Evolutionary conservation across 2,113 vertebrate genomes (phyloP).

Genomic region (Bujurquina vittata): DNA sequence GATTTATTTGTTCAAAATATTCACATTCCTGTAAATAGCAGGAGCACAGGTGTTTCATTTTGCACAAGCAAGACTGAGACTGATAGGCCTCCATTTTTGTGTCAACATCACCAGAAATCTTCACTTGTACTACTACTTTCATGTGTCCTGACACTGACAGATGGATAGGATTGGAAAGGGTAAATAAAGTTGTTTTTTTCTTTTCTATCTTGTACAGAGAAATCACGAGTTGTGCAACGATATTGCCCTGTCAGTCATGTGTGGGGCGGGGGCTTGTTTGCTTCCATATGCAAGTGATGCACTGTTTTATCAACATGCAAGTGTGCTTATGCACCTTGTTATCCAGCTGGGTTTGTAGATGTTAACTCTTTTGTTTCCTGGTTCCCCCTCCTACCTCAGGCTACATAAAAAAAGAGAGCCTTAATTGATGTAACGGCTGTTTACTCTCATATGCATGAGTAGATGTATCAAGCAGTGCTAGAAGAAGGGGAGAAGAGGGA

Average conservation of each 20-base stretch:
- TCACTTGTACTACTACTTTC: constrained; percentile 21
- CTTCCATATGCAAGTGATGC: constrained; percentile 35
- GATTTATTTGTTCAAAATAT: constrained; percentile 22
- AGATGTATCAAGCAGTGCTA: constrained; percentile 30
- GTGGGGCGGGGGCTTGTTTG: background rate
- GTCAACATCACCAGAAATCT: constrained; percentile 11
- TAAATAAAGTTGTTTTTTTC: constrained; percentile 61
- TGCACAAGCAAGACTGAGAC: background rate
- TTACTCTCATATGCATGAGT: constrained; percentile 58
- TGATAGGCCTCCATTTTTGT: constrained; percentile 20
- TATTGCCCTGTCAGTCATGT: constrained; percentile 44
- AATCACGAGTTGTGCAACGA: constrained; percentile 41
- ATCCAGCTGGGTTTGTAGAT: constrained; percentile 43
- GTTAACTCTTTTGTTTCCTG: constrained; percentile 42
- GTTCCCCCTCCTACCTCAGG: constrained; percentile 31
- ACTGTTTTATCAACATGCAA: constrained; percentile 48
- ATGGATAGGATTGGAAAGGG: constrained; percentile 34
- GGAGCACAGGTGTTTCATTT: constrained; percentile 21
- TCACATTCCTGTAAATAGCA: constrained; percentile 23
- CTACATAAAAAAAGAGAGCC: constrained; percentile 41
- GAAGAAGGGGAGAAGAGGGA: constrained; percentile 1
- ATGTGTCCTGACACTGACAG: constrained; percentile 17
- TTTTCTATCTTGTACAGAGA: constrained; percentile 25
- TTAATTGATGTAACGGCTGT: constrained; percentile 70
- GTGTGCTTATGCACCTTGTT: constrained; percentile 38